A percentile compares a stretch with the other conserved stretches of the same genome.
Evolutionary conservation across 1,140 invertebrate genomes (phyloP).

Genomic region (Drosophila pandora): DNA sequence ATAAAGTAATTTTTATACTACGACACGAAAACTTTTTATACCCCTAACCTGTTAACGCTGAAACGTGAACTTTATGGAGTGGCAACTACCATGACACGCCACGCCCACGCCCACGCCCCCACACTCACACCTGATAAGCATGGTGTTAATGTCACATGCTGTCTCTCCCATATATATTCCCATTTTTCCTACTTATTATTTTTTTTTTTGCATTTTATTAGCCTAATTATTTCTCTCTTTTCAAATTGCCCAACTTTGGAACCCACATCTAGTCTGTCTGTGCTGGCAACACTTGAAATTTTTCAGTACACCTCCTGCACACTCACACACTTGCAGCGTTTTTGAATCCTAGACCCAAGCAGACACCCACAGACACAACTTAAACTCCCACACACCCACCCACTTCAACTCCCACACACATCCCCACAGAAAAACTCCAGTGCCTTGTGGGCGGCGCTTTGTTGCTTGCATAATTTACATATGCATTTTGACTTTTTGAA

Average conservation of each 20-base stretch:
- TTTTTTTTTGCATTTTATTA: conserved; percentile 54
- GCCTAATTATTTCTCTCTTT: conserved; percentile 64
- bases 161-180: not conserved
- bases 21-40: conserved; percentile 47
- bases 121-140: conserved; percentile 53
- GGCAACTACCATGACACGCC: conserved; percentile 35
- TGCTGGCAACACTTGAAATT: conserved; percentile 66
- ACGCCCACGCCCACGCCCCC: conserved; percentile 19
- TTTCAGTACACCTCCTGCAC: conserved; percentile 55
- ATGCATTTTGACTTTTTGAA: conserved; percentile 64
- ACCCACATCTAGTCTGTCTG: conserved; percentile 45
- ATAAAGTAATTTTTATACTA: conserved; percentile 49
- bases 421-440: conserved; percentile 34
- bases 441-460: conserved; percentile 41
- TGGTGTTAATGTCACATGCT: conserved; percentile 48
- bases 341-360: conserved; percentile 33
- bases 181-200: not conserved
- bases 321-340: conserved; percentile 64
- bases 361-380: not conserved
- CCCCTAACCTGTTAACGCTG: conserved; percentile 38
- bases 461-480: conserved; percentile 58
- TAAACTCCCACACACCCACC: conserved; percentile 8
- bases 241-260: conserved; percentile 45
- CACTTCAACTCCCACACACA: conserved; percentile 1
- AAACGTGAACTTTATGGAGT: conserved; percentile 47